phyloP scores from a whole-genome alignment of 1,140 invertebrate species.

The Lanistes nyassanus region DNA sequence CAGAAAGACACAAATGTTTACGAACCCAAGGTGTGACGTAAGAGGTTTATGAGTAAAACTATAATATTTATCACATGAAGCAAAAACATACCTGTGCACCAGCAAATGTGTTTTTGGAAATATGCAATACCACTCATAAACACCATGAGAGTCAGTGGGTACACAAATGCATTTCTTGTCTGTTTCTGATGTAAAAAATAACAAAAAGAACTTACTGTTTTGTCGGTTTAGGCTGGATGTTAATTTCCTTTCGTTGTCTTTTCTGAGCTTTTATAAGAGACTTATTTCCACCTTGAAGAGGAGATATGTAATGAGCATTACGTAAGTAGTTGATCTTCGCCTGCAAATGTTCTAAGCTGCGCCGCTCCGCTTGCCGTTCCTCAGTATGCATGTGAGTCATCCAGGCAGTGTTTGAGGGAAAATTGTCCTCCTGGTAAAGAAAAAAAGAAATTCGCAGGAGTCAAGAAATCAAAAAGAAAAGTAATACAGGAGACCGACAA shows the following conservation, averaged over 20 bases:
- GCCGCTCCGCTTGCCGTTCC: conserved; percentile 51
- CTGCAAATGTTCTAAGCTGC: conserved; percentile 53
- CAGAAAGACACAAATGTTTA: too few species aligned
- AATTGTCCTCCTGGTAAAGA: conserved; percentile 18
- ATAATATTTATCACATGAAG: too few species aligned
- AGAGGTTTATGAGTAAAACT: too few species aligned
- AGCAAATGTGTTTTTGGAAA: too few species aligned
- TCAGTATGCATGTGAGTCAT: conserved; percentile 56
- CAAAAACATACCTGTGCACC: too few species aligned
- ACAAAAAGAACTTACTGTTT: conserved; percentile 34
- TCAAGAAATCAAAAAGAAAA: not conserved
- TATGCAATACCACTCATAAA: too few species aligned
- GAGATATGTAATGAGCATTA: conserved; percentile 57
- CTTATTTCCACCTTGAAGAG: conserved; percentile 43
- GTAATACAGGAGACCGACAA: not conserved
- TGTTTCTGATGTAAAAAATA: not conserved
- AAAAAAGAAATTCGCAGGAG: not conserved
- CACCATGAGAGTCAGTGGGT: too few species aligned
- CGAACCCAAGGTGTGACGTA: too few species aligned
- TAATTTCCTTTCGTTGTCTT: conserved; percentile 53
- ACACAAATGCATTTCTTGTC: too few species aligned
- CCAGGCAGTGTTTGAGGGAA: conserved; percentile 46
- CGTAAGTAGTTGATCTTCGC: conserved; percentile 54
- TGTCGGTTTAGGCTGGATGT: conserved; percentile 44
- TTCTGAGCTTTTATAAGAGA: conserved; percentile 50